Conservation (phyloP, 2,888 invertebrate genomes). For the Liodrosophila aerea region DNA sequence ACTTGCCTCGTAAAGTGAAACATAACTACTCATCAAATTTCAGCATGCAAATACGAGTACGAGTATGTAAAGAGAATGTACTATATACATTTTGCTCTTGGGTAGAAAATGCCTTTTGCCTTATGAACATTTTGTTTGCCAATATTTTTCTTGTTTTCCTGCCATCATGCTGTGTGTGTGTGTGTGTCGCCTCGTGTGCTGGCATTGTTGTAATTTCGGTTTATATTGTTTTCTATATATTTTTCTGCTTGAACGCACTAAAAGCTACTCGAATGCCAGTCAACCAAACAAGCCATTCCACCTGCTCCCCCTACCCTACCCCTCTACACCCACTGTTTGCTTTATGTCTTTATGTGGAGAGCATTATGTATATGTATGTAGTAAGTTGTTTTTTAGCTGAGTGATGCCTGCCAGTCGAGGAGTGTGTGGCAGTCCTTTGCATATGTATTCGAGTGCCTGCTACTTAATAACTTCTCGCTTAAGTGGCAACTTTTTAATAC, state of each 20-base stretch:
- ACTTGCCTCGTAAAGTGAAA: conserved; percentile 34
- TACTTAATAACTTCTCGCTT: conserved; percentile 37
- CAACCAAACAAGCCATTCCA: conserved; percentile 41
- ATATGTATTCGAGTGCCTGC: conserved; percentile 36
- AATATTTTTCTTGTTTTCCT: conserved; percentile 49
- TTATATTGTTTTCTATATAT: conserved; percentile 77
- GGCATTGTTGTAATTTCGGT: conserved; percentile 66
- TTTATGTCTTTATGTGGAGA: conserved; percentile 69
- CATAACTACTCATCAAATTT: conserved; percentile 72
- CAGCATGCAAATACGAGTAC: conserved; percentile 55
- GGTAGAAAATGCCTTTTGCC: conserved; percentile 57
- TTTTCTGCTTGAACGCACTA: conserved; percentile 77
- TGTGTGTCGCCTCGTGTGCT: conserved; percentile 13
- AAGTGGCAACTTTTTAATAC: conserved; percentile 47
- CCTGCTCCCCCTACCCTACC: conserved; percentile 1
- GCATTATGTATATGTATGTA: conserved; percentile 23
- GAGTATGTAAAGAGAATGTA: conserved; percentile 6
- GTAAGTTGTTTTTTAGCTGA: conserved; percentile 43
- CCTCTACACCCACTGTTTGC: conserved; percentile 49
- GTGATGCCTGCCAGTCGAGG: conserved; percentile 60
- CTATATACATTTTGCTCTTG: conserved; percentile 13
- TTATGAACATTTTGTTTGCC: conserved; percentile 74
- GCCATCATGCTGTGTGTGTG: no score
- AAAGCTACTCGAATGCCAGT: conserved; percentile 73
- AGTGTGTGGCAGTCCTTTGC: conserved; percentile 18